phyloP scores from a whole-genome alignment of 2,113 vertebrate genomes.

The Spermophilus dauricus region DNA sequence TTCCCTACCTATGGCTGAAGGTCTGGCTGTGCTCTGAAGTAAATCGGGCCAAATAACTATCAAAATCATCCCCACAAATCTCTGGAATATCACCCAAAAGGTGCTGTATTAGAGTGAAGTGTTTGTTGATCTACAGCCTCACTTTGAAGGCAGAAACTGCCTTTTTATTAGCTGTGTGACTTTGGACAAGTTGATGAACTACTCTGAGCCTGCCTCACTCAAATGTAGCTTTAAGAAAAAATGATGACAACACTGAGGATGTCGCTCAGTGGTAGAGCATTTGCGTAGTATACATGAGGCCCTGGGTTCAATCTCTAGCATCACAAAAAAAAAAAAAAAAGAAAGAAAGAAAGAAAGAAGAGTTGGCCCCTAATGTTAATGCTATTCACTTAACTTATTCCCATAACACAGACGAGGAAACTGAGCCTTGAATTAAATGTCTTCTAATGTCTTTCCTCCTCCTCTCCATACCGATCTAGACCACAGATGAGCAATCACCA shows the following conservation, averaged over 20 bases:
- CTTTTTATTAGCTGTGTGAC: not conserved
- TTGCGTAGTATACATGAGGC: too few species aligned
- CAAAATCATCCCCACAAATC: not conserved
- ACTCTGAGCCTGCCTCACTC: not conserved
- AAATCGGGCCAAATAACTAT: not conserved
- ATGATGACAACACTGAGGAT: not conserved
- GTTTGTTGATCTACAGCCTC: not conserved
- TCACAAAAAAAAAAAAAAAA: not conserved
- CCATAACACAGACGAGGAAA: slow-evolving; percentile 8
- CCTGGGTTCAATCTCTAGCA: not conserved
- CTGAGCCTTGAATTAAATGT: not conserved
- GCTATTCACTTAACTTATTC: not conserved
- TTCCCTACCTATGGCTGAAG: not conserved
- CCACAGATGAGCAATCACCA: not conserved
- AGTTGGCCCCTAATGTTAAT: not conserved
- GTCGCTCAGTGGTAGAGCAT: not conserved
- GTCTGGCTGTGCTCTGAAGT: not conserved
- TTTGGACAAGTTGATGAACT: not conserved
- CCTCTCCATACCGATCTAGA: not conserved
- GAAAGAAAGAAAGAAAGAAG: not conserved
- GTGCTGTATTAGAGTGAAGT: not conserved
- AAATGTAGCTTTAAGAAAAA: not conserved
- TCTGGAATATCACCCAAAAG: not conserved
- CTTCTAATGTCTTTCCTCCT: not conserved
- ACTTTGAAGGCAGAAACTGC: not conserved